phyloP scores from a whole-genome alignment of 2,113 vertebrate species.

The Mormyrus lacerda region DNA sequence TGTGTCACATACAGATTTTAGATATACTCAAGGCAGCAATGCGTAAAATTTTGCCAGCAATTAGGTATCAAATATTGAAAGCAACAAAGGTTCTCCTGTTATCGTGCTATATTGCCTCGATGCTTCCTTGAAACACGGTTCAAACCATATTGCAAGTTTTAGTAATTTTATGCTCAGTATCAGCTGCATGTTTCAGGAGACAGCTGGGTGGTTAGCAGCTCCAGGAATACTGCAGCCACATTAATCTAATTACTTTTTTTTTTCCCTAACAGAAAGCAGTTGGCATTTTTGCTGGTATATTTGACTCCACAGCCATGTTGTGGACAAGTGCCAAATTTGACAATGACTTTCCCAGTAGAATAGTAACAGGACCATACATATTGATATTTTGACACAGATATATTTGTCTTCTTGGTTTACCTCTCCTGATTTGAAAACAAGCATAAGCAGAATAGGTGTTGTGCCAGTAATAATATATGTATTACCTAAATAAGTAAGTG shows the following conservation, averaged over 20 bases:
- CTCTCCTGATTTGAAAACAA: not conserved
- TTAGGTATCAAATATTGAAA: not conserved
- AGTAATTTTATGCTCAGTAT: not conserved
- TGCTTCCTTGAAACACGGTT: not conserved
- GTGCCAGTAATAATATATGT: not conserved
- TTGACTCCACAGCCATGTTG: not conserved
- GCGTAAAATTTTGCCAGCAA: not conserved
- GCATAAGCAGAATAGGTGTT: not conserved
- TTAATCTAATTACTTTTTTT: not conserved
- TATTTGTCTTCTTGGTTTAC: not conserved
- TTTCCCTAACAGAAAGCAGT: not conserved
- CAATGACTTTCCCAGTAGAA: not conserved
- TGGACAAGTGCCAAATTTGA: not conserved
- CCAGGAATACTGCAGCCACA: not conserved
- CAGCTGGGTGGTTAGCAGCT: not conserved
- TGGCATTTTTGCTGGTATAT: not conserved
- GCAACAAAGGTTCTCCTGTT: not conserved
- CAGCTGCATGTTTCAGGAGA: not conserved
- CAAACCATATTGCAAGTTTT: not conserved
- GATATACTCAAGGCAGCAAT: not conserved
- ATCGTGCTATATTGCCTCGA: not conserved
- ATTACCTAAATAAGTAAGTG: not conserved
- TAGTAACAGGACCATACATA: not conserved
- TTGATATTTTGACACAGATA: not conserved
- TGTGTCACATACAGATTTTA: not conserved